Base-by-base conservation (phyloP, 1,140 invertebrate genomes). In the Saccostrea echinata region DNA sequence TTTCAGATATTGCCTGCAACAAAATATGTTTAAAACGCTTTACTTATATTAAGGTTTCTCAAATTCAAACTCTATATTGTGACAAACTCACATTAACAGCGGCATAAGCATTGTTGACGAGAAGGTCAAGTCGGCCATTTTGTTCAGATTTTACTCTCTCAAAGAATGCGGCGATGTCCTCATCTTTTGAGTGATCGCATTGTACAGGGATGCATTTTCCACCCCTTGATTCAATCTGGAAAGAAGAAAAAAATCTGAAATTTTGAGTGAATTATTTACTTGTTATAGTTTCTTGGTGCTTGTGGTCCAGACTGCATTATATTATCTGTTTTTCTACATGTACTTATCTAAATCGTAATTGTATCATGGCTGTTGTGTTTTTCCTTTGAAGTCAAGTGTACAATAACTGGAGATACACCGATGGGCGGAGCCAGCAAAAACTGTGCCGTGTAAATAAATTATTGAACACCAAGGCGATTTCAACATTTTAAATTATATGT, bases 61-160 rank as follows among this genome's bases (percentile, higher is more conserved):
- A 43, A 43, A 43, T 43, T 4, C 43, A 43, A 43, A 43, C 43
- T 43, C 9, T 27, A 16, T 43, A 52, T 6, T 51, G 12, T 52
- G 21, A n/a, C 35, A 43, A 52, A 84, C 76, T 90, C 84, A 95
- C 94, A 18, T 90, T 87, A 21, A 95, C 95, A 18, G 91, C 95
- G 68, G 95, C 92, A 90, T 94, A 96, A 9, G 95, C 95, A 90
- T 96, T 96, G 88, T 96, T 96, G 30, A 96, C 95, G 16, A 96
- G 91, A 86, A 96, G 91, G 89, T 96, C 95, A 35, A 96, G 91
- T 81, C 91, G 88, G n/a, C 95, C 95, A 33, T 94, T 86, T 85
- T 95, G 94, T 88, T 96, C 95, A 11, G 84, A 76, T 51, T 93
- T 91, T 27, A 96, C 94, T 68, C 88, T 90, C 27, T 95, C 93